Evolutionary conservation across 2,797 vertebrate species (phyloP).

Genomic region (Hybognathus amarus): DNA sequence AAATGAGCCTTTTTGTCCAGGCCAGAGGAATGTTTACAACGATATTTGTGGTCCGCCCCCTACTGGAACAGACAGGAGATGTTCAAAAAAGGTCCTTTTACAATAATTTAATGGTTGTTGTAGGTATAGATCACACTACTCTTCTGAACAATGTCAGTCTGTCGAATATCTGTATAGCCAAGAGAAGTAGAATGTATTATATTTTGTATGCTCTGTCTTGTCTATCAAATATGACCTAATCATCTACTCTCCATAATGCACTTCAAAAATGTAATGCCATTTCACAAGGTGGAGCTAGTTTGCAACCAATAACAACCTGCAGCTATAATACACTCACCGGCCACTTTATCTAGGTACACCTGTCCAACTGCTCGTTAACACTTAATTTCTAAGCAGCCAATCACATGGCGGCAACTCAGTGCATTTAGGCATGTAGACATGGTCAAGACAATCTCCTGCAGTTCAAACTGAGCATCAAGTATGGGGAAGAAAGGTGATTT

Average conservation of each 20-base stretch:
- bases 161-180: not conserved
- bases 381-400: too few species aligned
- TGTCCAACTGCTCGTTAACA: too few species aligned
- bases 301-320: not conserved
- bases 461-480: too few species aligned
- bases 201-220: not conserved
- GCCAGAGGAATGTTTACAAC: not conserved
- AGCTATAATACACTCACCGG: too few species aligned
- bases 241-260: not conserved
- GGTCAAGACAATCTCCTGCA: too few species aligned
- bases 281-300: conserved; percentile 19
- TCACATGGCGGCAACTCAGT: too few species aligned
- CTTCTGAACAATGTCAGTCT: not conserved
- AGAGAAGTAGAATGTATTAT: not conserved
- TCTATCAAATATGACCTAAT: too few species aligned
- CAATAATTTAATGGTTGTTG: not conserved
- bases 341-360: too few species aligned
- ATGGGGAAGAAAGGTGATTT: too few species aligned
- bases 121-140: not conserved
- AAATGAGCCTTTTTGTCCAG: not conserved
- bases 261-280: not conserved
- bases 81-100: not conserved
- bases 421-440: too few species aligned
- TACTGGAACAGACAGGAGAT: not conserved
- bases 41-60: not conserved